phyloP scores from a whole-genome alignment of 2,888 invertebrate genomes.

The Campaea margaritaria region DNA sequence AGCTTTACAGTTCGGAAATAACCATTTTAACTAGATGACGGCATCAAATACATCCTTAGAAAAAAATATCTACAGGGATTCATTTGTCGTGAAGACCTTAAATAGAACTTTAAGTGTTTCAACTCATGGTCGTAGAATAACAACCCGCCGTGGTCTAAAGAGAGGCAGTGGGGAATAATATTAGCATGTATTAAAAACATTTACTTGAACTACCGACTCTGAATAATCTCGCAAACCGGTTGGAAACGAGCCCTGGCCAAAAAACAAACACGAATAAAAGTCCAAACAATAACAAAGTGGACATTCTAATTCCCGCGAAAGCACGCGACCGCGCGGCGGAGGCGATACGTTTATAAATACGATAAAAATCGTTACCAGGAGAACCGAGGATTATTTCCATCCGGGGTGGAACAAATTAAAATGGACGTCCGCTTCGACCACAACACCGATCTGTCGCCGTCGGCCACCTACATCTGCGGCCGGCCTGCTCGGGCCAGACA shows the following conservation, averaged over 20 bases:
- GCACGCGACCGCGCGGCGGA: conserved; percentile 36
- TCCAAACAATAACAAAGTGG: conserved; percentile 33
- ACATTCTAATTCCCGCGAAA: conserved; percentile 30
- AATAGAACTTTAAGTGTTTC: not conserved
- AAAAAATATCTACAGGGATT: not conserved
- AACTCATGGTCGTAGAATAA: conserved; percentile 1
- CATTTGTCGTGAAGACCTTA: not conserved
- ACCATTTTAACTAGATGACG: not conserved
- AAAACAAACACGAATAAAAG: conserved; percentile 32
- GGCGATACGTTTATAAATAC: conserved; percentile 60
- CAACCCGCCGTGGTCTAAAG: too few relatives aligned
- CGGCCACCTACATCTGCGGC: conserved; percentile 3
- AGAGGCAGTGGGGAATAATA: conserved; percentile 25
- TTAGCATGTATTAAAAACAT: conserved; percentile 33
- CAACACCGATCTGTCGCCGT: conserved; percentile 19
- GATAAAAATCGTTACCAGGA: conserved; percentile 70
- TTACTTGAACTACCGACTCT: conserved; percentile 13
- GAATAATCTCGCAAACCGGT: conserved; percentile 26
- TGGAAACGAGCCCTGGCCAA: conserved; percentile 25
- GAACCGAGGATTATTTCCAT: conserved; percentile 64
- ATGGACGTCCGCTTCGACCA: conserved; percentile 51
- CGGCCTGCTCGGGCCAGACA: conserved; percentile 16
- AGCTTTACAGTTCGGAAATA: not conserved
- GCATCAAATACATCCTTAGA: not conserved
- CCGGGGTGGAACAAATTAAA: conserved; percentile 58